Evolutionary conservation across 2,113 vertebrate species (phyloP).

Genomic region (Asarcornis scutulata): DNA sequence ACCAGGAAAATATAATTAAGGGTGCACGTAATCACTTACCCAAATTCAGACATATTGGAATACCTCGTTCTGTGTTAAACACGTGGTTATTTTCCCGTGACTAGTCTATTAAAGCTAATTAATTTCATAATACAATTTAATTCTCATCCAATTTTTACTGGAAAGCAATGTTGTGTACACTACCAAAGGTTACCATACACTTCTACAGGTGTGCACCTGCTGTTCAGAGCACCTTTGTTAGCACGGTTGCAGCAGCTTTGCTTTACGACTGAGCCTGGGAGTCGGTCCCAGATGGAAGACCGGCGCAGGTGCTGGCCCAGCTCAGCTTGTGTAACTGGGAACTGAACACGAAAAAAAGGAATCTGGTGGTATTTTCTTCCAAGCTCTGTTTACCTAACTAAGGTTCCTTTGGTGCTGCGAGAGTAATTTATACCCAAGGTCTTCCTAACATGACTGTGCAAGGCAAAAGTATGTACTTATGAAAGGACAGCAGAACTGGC

Average conservation of each 20-base stretch:
- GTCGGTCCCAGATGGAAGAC: fast-evolving
- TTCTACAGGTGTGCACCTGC: fast-evolving
- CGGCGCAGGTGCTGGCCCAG: fast-evolving
- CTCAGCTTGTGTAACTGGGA: neutral
- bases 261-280: fast-evolving
- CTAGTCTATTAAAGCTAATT: neutral
- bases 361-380: neutral
- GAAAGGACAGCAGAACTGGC: neutral
- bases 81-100: neutral
- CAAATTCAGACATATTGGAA: neutral
- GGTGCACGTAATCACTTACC: neutral
- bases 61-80: neutral
- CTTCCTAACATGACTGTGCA: fast-evolving
- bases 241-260: neutral
- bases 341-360: neutral
- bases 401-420: neutral
- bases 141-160: neutral
- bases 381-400: neutral
- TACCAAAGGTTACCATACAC: neutral
- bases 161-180: neutral
- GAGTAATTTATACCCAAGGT: neutral
- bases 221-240: neutral
- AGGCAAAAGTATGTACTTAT: fast-evolving
- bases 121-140: neutral
- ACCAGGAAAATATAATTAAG: neutral